These are phyloP conservation scores for Podiceps cristatus DNA, from an alignment of 2,113 vertebrate species.

Conservation along the genomic window DNA sequence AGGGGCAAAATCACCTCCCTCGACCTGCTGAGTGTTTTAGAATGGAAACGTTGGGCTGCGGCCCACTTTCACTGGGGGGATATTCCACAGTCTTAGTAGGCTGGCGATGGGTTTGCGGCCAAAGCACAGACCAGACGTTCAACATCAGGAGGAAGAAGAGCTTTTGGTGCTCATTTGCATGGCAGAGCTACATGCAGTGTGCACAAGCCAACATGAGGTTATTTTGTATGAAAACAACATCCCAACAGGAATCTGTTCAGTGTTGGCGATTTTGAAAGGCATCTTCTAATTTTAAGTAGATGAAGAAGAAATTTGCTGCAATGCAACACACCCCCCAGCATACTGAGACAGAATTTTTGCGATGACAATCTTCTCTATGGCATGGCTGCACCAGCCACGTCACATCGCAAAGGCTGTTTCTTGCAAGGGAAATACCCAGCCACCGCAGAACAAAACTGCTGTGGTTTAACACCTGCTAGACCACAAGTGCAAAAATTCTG, in stretches of 20 bases:
- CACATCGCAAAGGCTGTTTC: background rate
- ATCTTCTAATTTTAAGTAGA: background rate
- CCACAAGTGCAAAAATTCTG: background rate
- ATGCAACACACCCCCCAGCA: no score
- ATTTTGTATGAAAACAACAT: background rate
- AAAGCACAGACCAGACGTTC: background rate
- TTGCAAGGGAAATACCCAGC: background rate
- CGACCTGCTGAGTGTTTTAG: no score
- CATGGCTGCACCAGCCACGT: accelerated
- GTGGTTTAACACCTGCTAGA: background rate
- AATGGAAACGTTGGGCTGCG: background rate
- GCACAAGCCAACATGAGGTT: background rate
- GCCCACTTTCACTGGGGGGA: background rate
- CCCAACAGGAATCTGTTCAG: background rate
- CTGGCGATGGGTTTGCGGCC: accelerated
- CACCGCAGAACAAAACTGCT: background rate
- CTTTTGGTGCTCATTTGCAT: background rate
- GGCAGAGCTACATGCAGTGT: accelerated
- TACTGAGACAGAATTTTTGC: background rate
- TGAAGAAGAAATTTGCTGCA: background rate
- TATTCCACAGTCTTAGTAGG: background rate
- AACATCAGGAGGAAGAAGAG: accelerated
- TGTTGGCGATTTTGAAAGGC: background rate
- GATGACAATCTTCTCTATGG: accelerated
- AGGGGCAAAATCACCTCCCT: no score